Percentiles rank a stretch among this genome's conserved stretches.
Evolutionary conservation across 2,113 vertebrate genomes (phyloP).

Genomic region (Hippocampus comes): DNA sequence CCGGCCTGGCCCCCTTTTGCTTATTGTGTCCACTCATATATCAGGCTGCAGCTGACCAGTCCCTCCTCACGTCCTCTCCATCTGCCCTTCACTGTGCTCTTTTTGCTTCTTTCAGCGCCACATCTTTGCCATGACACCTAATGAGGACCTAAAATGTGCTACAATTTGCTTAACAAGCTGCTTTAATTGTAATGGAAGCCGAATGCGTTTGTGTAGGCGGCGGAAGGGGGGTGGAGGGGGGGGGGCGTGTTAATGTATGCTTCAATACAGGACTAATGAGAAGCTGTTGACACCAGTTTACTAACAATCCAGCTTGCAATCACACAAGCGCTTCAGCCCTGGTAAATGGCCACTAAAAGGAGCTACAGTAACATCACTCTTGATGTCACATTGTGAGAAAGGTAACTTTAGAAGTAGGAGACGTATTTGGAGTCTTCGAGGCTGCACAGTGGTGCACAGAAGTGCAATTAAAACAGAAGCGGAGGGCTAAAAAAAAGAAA

Average conservation of each 20-base stretch:
- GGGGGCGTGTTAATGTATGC: slow-evolving; percentile 40
- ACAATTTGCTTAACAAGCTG: slow-evolving; percentile 51
- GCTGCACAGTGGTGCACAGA: background rate
- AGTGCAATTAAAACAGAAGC: background rate
- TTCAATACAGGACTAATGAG: slow-evolving; percentile 52
- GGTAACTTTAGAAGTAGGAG: slow-evolving; percentile 8
- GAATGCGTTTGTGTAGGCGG: slow-evolving; percentile 23
- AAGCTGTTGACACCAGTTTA: slow-evolving; percentile 60
- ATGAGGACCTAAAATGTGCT: slow-evolving; percentile 41
- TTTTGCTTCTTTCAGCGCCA: slow-evolving; percentile 22
- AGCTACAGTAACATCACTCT: slow-evolving; percentile 24
- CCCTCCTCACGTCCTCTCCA: slow-evolving; percentile 53
- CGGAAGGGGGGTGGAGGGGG: slow-evolving; percentile 17
- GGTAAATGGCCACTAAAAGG: slow-evolving; percentile 37
- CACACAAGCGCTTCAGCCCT: slow-evolving; percentile 33
- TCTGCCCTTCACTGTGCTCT: slow-evolving; percentile 60
- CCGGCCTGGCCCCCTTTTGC: slow-evolving; percentile 53
- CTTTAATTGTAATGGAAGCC: slow-evolving; percentile 27
- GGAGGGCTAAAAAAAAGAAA: background rate
- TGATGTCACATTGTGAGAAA: slow-evolving; percentile 29
- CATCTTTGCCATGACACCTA: slow-evolving; percentile 34
- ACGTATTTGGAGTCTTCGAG: slow-evolving; percentile 16
- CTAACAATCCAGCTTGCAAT: slow-evolving; percentile 56
- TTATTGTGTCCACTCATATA: slow-evolving; percentile 76
- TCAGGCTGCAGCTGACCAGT: slow-evolving; percentile 72